A percentile compares a stretch with the other conserved stretches of the same genome.
These are phyloP conservation scores for Stenichneumon culpator DNA, from an alignment of 2,888 invertebrate genomes.

Conservation along the genomic window DNA sequence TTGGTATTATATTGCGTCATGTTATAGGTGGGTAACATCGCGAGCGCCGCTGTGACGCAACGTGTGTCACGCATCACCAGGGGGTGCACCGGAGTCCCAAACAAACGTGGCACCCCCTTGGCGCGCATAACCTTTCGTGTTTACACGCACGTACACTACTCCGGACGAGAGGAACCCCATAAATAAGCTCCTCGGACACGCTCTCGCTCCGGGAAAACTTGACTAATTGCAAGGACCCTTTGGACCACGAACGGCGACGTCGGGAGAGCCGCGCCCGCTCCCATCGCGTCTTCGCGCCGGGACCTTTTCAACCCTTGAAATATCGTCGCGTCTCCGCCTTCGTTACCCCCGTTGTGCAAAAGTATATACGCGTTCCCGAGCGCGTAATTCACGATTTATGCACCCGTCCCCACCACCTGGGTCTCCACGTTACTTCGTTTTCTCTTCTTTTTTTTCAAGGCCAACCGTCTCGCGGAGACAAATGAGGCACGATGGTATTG, in stretches of 20 bases:
- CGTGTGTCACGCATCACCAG: conserved; percentile 53
- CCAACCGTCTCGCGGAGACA: conserved; percentile 43
- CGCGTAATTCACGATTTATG: conserved; percentile 63
- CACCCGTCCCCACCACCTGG: conserved; percentile 18
- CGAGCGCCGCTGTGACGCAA: conserved; percentile 23
- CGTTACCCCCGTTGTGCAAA: conserved; percentile 28
- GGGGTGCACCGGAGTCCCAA: conserved; percentile 55
- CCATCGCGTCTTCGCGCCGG: conserved; percentile 12
- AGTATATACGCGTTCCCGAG: conserved; percentile 40
- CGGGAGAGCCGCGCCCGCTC: neutral
- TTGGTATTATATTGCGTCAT: conserved; percentile 17
- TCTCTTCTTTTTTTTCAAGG: conserved; percentile 11
- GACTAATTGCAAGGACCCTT: conserved; percentile 66
- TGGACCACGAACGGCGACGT: conserved; percentile 45
- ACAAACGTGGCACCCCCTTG: conserved; percentile 63
- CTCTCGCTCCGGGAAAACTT: conserved; percentile 55
- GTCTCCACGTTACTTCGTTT: neutral
- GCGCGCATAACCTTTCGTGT: conserved; percentile 68
- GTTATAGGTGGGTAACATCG: conserved; percentile 8
- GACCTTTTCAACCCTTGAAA: conserved; percentile 22
- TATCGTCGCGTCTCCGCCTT: conserved; percentile 34
- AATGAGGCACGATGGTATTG: conserved; percentile 58
- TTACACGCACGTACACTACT: conserved; percentile 51
- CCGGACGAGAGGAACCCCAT: conserved; percentile 24
- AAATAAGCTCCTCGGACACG: conserved; percentile 67